Evolutionary conservation across 2,113 vertebrate species (phyloP), one percentile per base, ranked within the genome.

Genomic region (Hystrix cristata): DNA sequence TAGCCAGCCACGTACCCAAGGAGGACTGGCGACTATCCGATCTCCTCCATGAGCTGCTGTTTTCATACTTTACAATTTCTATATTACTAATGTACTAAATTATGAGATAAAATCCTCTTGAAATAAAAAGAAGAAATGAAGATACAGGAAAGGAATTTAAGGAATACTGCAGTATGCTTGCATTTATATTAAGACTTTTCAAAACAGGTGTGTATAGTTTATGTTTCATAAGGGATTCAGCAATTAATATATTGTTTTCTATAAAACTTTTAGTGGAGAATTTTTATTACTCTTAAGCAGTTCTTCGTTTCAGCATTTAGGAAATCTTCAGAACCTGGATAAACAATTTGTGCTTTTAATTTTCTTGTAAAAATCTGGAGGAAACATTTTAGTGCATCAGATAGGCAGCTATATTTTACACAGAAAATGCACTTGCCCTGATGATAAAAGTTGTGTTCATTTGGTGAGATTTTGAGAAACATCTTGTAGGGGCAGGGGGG

Each of bases 271-370:
- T n/a, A 89, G 34, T 82, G 19, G 64, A 72, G 25, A 95, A 48
- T 64, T 84, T 95, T 96, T 82, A 87, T 60, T 71, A 65, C 25
- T 65, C 65, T 92, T 65, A 86, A 92, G 21, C 25, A 94, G 34
- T 95, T 90, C 29, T 72, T 59, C 74, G 87, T 92, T 84, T 87
- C 29, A 23, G 7, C 13, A 86, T 1, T 82, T 71, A 83, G 8
- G 27, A 88, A 60, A 92, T 31, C 43, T 60, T 27, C 3, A 7
- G 9, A 64, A 79, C 14, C 12, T 93, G 29, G 38, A 38, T 91
- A 86, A 90, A n/a, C 43, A 16, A 95, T 7, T n/a, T 81, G 60
- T 67, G n/a, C n/a, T 92, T 94, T 87, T 71, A 87, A 79, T 91
- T 80, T 78, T 93, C 62, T 83, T 72, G 19, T 31, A 71, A 51